Evolutionary conservation across 2,888 invertebrate species (phyloP).

Genomic region (Drosophila leonis): DNA sequence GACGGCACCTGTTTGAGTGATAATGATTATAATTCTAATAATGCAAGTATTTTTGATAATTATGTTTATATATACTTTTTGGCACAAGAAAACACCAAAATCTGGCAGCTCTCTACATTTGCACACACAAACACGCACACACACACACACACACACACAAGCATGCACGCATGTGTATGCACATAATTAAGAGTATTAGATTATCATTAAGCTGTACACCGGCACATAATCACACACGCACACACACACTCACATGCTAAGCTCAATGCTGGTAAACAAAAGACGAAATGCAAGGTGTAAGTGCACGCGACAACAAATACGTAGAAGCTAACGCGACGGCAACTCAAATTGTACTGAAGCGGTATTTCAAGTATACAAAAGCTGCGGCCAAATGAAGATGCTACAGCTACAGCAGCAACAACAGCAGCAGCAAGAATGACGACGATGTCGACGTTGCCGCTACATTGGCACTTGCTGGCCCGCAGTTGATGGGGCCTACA

Average conservation of each 20-base stretch:
- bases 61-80: slow-evolving; percentile 4
- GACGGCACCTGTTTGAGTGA: slow-evolving; percentile 50
- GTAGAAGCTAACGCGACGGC: slow-evolving; percentile 64
- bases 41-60: neutral
- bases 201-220: slow-evolving; percentile 70
- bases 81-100: slow-evolving; percentile 25
- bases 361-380: slow-evolving; percentile 81
- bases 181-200: slow-evolving; percentile 43
- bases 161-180: slow-evolving; percentile 3
- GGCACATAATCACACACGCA: slow-evolving; percentile 39
- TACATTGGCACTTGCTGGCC: slow-evolving; percentile 64
- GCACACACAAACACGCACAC: slow-evolving; percentile 14
- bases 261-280: slow-evolving; percentile 66
- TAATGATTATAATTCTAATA: slow-evolving; percentile 19
- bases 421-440: slow-evolving; percentile 22
- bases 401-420: slow-evolving; percentile 37
- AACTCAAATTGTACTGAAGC: slow-evolving; percentile 75
- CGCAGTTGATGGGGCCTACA: slow-evolving; percentile 49
- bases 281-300: slow-evolving; percentile 57
- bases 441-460: slow-evolving; percentile 36
- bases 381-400: slow-evolving; percentile 68
- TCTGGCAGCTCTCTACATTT: slow-evolving; percentile 16
- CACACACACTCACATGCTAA: slow-evolving; percentile 27
- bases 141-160: slow-evolving; percentile 1
- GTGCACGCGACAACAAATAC: slow-evolving; percentile 38